Evolutionary conservation across 2,113 vertebrate species (phyloP).

Genomic region (Henicopernis longicauda): DNA sequence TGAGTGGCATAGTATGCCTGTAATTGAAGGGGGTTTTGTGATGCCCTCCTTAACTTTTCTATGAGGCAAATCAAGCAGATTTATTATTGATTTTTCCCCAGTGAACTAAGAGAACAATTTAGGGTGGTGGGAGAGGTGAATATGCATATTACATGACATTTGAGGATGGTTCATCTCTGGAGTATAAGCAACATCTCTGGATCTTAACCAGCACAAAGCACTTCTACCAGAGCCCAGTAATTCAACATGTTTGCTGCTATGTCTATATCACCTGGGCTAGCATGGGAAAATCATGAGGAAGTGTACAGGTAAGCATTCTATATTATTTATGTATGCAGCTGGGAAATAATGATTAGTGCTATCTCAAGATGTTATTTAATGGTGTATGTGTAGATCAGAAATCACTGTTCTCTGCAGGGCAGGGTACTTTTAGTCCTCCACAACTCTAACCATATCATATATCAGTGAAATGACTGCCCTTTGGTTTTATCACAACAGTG

Average conservation of each 20-base stretch:
- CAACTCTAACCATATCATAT: not conserved
- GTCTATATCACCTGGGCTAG: not conserved
- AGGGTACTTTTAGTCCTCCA: not conserved
- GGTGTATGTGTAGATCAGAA: not conserved
- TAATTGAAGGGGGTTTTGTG: not conserved
- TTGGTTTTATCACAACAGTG: not conserved
- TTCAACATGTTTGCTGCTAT: not conserved
- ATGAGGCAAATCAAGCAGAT: not conserved
- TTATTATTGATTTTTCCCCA: not conserved
- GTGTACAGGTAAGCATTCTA: not conserved
- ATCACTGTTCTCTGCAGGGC: not conserved
- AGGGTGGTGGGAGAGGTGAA: not conserved
- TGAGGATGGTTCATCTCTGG: not conserved
- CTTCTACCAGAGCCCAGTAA: not conserved
- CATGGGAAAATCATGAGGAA: not conserved
- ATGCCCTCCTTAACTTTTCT: not conserved
- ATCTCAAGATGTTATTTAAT: not conserved
- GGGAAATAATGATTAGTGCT: not conserved
- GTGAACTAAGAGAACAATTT: not conserved
- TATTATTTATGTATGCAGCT: not conserved
- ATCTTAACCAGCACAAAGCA: not conserved
- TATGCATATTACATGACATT: not conserved
- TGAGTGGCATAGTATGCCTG: not conserved
- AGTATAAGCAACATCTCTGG: not conserved
- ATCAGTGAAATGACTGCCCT: not conserved